Percentiles rank a stretch among this genome's conserved stretches.
Evolutionary conservation across 1,140 invertebrate genomes (phyloP).

Genomic region (Caerostris darwini): DNA sequence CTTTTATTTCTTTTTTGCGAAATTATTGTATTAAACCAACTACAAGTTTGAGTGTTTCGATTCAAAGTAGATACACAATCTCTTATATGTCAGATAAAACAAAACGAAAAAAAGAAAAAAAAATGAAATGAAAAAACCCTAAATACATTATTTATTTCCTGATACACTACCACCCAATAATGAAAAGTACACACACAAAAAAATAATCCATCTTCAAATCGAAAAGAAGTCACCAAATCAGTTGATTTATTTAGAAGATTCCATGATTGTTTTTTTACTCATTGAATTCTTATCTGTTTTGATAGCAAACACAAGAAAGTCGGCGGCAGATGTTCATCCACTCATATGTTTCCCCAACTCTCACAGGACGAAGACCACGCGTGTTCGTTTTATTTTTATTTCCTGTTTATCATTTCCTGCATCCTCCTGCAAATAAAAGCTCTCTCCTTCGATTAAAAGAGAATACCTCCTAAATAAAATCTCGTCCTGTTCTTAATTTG

Average conservation of each 20-base stretch:
- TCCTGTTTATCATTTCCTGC: not conserved
- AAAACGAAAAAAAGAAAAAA: too few species aligned
- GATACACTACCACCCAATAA: too few species aligned
- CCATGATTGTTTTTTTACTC: not conserved
- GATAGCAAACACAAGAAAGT: not conserved
- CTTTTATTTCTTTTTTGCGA: too few species aligned
- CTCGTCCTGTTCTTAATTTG: not conserved
- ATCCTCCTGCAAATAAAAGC: not conserved
- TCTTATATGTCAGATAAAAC: too few species aligned
- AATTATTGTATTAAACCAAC: too few species aligned
- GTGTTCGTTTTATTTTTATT: not conserved
- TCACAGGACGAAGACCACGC: not conserved
- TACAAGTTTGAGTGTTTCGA: too few species aligned
- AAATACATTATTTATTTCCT: too few species aligned
- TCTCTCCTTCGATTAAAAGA: not conserved
- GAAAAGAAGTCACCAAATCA: not conserved
- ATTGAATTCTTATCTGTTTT: constrained; percentile 18
- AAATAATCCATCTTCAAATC: not conserved
- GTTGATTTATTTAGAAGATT: not conserved
- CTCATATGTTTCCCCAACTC: not conserved
- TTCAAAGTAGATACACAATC: too few species aligned
- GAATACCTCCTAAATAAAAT: not conserved
- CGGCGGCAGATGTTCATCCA: not conserved
- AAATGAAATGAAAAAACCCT: too few species aligned
- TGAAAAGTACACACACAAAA: too few species aligned